phyloP scores from a whole-genome alignment of 2,888 invertebrate species.

The Lymantria monacha region DNA sequence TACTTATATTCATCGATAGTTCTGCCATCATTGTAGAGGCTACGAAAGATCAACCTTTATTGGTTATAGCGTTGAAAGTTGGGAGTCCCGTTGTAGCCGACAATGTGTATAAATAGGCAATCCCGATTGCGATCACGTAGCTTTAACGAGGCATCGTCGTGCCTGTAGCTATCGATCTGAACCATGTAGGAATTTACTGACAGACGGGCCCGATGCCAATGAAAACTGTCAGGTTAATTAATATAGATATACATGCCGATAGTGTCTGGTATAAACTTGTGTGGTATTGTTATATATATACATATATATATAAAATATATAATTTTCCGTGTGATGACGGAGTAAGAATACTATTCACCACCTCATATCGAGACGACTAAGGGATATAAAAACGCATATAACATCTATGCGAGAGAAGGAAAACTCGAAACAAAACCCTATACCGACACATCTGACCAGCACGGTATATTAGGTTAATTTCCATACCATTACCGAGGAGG shows the following conservation, averaged over 20 bases:
- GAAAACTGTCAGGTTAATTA: constrained; percentile 7
- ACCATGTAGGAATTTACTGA: constrained; percentile 56
- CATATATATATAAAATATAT: too few species aligned
- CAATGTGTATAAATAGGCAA: constrained; percentile 77
- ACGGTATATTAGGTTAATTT: too few species aligned
- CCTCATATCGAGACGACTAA: too few species aligned
- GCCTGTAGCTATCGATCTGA: constrained; percentile 63
- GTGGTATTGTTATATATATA: background rate
- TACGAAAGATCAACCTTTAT: constrained; percentile 36
- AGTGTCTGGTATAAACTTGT: background rate
- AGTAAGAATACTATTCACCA: too few species aligned
- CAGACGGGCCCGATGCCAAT: constrained; percentile 32
- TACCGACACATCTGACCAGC: too few species aligned
- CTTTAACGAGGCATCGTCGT: constrained; percentile 70
- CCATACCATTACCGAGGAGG: too few species aligned
- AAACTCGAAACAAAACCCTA: too few species aligned
- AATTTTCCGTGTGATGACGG: background rate
- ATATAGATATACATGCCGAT: background rate
- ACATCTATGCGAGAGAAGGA: too few species aligned
- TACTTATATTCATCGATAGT: background rate
- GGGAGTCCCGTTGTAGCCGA: constrained; percentile 57
- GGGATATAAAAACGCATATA: too few species aligned
- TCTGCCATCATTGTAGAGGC: constrained; percentile 23
- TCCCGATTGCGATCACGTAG: constrained; percentile 77
- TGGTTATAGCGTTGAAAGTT: constrained; percentile 52